These are phyloP conservation scores for Drosophila ficusphila DNA, from an alignment of 1,140 invertebrate species.

Conservation along the genomic window DNA sequence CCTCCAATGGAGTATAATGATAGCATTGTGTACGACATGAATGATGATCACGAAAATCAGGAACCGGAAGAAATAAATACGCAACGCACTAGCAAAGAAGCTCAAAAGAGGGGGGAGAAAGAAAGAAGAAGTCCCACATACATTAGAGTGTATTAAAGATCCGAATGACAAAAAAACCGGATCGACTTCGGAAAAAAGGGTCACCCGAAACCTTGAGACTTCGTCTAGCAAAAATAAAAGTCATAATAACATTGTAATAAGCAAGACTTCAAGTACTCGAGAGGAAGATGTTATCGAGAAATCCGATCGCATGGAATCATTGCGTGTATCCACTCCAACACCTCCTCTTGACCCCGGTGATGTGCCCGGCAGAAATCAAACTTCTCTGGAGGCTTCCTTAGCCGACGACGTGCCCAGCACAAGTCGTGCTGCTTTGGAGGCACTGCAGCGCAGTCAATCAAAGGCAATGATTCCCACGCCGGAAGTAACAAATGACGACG, in stretches of 20 bases:
- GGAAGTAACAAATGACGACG: background rate
- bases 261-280: background rate
- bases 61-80: no score
- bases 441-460: conserved; percentile 4
- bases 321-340: conserved; percentile 23
- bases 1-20: background rate
- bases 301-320: conserved; percentile 19
- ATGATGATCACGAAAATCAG: no score
- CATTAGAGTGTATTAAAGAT: background rate
- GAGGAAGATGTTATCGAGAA: background rate
- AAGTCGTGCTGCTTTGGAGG: conserved; percentile 34
- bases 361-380: background rate
- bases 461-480: background rate
- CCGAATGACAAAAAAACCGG: no score
- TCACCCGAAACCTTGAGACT: no score
- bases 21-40: no score
- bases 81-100: no score
- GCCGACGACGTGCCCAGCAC: conserved; percentile 52
- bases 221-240: background rate
- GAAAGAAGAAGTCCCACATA: background rate
- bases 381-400: background rate
- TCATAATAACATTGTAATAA: background rate
- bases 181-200: background rate
- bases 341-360: background rate
- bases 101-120: no score